Conservation (phyloP, 37 sponge, comb jelly and placozoan genomes). For the Halichondria panicea region DNA sequence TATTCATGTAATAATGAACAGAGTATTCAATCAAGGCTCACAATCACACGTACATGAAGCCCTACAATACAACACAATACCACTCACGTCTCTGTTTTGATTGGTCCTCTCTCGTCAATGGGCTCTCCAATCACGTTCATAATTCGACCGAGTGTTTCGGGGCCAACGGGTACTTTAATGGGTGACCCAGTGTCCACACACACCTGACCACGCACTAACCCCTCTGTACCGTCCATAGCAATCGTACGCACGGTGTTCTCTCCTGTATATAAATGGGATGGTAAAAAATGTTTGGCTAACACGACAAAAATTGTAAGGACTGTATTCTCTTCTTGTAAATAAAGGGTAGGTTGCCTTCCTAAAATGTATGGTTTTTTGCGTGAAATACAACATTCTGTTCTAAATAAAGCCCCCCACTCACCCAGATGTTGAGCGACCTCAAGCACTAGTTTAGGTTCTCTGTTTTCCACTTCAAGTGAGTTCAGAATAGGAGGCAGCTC, state of each 20-base stretch:
- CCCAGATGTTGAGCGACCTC: conserved; percentile 99
- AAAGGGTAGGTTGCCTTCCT: neutral
- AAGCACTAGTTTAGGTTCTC: conserved; percentile 79
- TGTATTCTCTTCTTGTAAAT: neutral
- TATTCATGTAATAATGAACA: too few species aligned
- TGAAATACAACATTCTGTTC: neutral
- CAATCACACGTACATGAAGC: too few species aligned
- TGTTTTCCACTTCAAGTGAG: conserved; percentile 86
- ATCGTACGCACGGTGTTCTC: conserved; percentile 97
- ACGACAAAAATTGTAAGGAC: neutral
- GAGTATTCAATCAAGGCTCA: too few species aligned
- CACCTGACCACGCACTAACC: conserved; percentile 87
- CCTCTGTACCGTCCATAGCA: conserved; percentile 99
- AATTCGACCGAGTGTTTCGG: conserved; percentile 97
- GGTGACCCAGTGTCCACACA: conserved; percentile 85
- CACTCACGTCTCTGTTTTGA: conserved; percentile 72
- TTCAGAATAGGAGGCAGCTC: conserved; percentile 98
- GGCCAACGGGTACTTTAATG: conserved; percentile 95
- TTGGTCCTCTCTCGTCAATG: conserved; percentile 97
- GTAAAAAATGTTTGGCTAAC: neutral
- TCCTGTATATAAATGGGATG: conserved; percentile 42
- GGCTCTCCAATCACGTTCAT: conserved; percentile 99
- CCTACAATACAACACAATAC: neutral
- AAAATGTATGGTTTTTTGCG: neutral
- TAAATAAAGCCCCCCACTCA: conserved; percentile 15